A percentile compares a stretch with the other conserved stretches of the same genome.
These are phyloP conservation scores for Chroicocephalus ridibundus DNA, from an alignment of 2,113 vertebrate genomes.

Conservation along the genomic window DNA sequence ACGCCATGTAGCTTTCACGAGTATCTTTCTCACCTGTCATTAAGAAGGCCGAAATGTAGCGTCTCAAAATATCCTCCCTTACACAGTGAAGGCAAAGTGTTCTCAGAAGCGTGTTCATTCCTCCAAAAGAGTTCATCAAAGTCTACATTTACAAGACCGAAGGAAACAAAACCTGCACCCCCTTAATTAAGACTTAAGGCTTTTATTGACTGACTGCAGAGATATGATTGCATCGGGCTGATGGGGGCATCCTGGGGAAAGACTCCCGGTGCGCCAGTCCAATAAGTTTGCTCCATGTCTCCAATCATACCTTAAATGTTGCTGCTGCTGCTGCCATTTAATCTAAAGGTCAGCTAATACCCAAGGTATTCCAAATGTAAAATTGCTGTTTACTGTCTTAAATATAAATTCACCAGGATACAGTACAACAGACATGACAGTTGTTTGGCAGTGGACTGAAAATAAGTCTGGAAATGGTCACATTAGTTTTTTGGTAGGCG, in stretches of 20 bases:
- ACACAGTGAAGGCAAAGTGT: not conserved
- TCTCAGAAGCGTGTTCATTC: not conserved
- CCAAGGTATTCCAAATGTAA: not conserved
- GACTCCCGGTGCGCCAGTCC: not conserved
- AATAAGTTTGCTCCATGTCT: not conserved
- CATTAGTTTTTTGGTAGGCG: not conserved
- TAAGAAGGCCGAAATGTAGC: not conserved
- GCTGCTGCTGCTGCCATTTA: not conserved
- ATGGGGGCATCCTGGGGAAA: not conserved
- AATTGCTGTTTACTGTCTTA: not conserved
- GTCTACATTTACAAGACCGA: not conserved
- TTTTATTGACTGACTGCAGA: not conserved
- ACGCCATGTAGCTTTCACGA: not conserved
- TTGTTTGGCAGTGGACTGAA: not conserved
- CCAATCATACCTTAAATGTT: not conserved
- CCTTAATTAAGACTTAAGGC: not conserved
- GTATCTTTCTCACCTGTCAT: not conserved
- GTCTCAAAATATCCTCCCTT: not conserved
- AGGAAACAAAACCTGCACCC: not conserved
- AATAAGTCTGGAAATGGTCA: not conserved
- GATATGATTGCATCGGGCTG: not conserved
- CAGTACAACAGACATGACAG: not conserved
- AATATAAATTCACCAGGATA: not conserved
- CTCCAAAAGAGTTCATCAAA: not conserved
- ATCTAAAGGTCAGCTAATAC: not conserved